These are phyloP conservation scores for Pristionchus arcanus DNA, from an alignment of 2,888 invertebrate genomes.

Conservation along the genomic window DNA sequence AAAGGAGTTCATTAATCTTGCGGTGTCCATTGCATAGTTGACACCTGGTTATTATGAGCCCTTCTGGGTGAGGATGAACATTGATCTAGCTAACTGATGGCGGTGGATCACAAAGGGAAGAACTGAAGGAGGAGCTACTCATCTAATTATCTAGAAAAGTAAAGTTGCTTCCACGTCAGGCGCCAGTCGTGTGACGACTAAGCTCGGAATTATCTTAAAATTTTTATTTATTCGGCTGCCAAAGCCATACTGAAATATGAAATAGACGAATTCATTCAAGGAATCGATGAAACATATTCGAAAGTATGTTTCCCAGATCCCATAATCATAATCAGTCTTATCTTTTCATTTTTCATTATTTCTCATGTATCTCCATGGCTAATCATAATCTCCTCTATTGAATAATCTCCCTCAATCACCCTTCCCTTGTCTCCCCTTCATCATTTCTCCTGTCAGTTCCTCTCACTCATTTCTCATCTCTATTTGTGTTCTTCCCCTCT, in stretches of 20 bases:
- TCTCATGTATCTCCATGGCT: not conserved
- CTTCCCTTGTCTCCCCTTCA: not conserved
- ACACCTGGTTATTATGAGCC: not conserved
- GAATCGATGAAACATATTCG: too few relatives aligned
- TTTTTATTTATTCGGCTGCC: too few relatives aligned
- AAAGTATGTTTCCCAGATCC: too few relatives aligned
- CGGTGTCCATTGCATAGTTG: not conserved
- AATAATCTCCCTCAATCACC: not conserved
- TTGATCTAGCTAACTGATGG: not conserved
- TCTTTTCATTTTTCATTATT: too few relatives aligned
- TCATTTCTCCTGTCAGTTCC: constrained; percentile 19
- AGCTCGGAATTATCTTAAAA: too few relatives aligned
- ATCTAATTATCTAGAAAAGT: too few relatives aligned
- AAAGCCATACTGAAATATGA: too few relatives aligned
- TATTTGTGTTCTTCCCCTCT: constrained; percentile 37
- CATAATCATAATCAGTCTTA: too few relatives aligned
- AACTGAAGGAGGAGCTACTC: not conserved
- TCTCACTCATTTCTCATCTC: constrained; percentile 25
- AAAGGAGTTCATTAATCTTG: not conserved
- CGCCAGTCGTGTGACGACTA: too few relatives aligned
- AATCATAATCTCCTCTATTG: not conserved
- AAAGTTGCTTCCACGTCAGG: too few relatives aligned
- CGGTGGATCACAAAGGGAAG: not conserved
- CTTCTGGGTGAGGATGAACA: not conserved
- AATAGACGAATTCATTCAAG: too few relatives aligned